Percentiles rank a stretch among this genome's conserved stretches.
phyloP scores from a whole-genome alignment of 2,113 vertebrate genomes.

The Onychostruthus taczanowskii region DNA sequence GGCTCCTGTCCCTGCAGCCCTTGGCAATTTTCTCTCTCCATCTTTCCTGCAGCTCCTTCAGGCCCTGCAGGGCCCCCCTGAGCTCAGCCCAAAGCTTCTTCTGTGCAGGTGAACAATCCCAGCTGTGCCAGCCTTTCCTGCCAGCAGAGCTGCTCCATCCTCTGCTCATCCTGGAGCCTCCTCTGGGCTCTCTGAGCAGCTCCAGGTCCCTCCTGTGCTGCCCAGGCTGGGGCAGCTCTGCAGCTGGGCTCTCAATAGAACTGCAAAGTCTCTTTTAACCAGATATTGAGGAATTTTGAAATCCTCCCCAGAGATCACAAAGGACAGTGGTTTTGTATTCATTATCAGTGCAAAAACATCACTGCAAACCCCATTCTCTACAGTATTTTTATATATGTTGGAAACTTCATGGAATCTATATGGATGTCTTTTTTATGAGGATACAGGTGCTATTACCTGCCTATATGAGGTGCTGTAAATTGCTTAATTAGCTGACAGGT shows the following conservation, averaged over 20 bases:
- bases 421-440: not conserved
- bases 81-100: too few species aligned
- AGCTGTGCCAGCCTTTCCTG: not conserved
- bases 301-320: not conserved
- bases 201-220: not conserved
- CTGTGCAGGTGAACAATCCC: not conserved
- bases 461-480: not conserved
- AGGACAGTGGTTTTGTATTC: not conserved
- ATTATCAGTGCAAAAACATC: not conserved
- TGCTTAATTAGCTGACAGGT: not conserved
- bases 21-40: too few species aligned
- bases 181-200: not conserved
- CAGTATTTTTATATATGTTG: not conserved
- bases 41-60: too few species aligned
- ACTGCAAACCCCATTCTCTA: not conserved
- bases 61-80: too few species aligned
- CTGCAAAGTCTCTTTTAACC: not conserved
- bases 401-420: not conserved
- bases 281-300: not conserved
- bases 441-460: not conserved
- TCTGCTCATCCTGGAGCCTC: not conserved
- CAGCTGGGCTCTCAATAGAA: not conserved
- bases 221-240: not conserved
- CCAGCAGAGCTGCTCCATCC: not conserved
- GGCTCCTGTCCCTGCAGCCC: too few species aligned